phyloP scores from a whole-genome alignment of 2,888 invertebrate genomes.

The Patella pellucida region DNA sequence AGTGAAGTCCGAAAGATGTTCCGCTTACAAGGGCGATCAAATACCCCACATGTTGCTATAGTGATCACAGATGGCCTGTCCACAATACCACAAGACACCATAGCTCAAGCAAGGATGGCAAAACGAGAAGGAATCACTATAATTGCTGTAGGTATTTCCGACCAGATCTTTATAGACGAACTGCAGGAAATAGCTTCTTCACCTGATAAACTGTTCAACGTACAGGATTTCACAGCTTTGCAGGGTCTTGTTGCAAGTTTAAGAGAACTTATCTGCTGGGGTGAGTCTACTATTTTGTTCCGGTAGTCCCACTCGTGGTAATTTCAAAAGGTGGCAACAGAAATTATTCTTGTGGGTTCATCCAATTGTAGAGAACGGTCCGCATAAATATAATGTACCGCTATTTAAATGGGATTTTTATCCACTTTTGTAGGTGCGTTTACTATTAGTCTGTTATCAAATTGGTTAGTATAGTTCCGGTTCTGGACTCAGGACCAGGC shows the following conservation, averaged over 20 bases:
- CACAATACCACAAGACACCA: constrained; percentile 45
- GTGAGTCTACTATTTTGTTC: constrained; percentile 18
- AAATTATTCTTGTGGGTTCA: no score
- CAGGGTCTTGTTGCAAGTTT: constrained; percentile 30
- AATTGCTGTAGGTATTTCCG: constrained; percentile 55
- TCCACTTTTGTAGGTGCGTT: no score
- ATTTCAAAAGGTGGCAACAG: no score
- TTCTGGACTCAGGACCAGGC: no score
- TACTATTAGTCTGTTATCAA: no score
- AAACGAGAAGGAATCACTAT: constrained; percentile 46
- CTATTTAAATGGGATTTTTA: no score
- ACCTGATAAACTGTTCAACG: constrained; percentile 28
- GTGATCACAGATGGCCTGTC: constrained; percentile 61
- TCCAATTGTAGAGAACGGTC: no score
- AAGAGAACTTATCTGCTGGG: constrained; percentile 34
- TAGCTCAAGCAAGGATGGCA: constrained; percentile 33
- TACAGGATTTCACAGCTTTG: constrained; percentile 31
- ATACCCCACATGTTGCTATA: constrained; percentile 55
- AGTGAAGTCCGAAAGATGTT: constrained; percentile 44
- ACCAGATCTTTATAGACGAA: constrained; percentile 51
- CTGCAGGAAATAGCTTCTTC: constrained; percentile 49
- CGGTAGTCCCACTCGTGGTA: no score
- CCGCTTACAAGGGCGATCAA: constrained; percentile 38
- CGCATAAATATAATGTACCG: no score
- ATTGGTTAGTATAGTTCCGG: no score